Conservation (phyloP, 2,797 vertebrate species). For the Melanotaenia parkinsoni region DNA sequence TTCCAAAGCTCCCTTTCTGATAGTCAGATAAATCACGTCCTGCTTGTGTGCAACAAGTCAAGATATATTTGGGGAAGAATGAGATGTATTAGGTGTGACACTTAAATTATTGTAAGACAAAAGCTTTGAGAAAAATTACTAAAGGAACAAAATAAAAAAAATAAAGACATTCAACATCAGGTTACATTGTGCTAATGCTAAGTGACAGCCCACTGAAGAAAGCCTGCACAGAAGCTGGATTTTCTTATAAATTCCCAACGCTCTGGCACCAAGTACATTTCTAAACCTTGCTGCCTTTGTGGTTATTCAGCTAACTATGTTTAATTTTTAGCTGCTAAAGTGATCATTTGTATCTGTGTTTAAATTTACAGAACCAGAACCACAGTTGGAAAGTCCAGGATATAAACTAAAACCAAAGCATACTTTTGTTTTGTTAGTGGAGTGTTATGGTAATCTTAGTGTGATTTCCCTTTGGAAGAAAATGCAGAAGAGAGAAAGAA, state of each 20-base stretch:
- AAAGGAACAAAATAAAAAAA: conserved; percentile 28
- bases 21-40: conserved; percentile 30
- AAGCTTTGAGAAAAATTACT: conserved; percentile 40
- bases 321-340: conserved; percentile 18
- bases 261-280: conserved; percentile 15
- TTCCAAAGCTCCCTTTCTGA: conserved; percentile 35
- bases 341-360: conserved; percentile 3
- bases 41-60: conserved; percentile 23
- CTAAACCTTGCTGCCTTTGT: conserved; percentile 9
- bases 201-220: conserved; percentile 35
- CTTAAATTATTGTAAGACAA: conserved; percentile 48
- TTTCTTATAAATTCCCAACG: conserved; percentile 34
- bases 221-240: conserved; percentile 22
- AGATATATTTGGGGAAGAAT: conserved; percentile 23
- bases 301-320: conserved; percentile 16
- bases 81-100: conserved; percentile 38
- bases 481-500: too few relatives aligned
- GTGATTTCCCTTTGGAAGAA: too few relatives aligned
- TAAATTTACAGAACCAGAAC: conserved; percentile 3
- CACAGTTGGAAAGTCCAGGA: neutral
- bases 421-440: too few relatives aligned
- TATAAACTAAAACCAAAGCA: too few relatives aligned
- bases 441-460: too few relatives aligned
- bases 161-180: conserved; percentile 43
- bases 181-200: conserved; percentile 28